These are phyloP conservation scores for Eustalomyia histrio DNA, from an alignment of 2,888 invertebrate species.

Conservation along the genomic window DNA sequence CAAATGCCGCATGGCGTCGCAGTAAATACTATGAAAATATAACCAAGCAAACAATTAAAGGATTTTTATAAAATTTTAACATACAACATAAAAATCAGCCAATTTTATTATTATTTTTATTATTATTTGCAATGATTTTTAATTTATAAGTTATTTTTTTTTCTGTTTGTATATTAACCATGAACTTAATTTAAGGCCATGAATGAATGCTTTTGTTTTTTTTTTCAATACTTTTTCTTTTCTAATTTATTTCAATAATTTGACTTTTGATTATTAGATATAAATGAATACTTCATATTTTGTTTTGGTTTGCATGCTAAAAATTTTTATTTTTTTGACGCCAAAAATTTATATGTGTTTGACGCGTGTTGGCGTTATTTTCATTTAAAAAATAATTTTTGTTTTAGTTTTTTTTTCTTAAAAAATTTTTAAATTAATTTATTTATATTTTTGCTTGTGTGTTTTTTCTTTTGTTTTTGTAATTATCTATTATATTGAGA, in stretches of 20 bases:
- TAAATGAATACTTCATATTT: conserved; percentile 3
- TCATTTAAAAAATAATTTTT: background rate
- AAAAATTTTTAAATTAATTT: background rate
- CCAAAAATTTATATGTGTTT: background rate
- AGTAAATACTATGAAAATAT: conserved; percentile 80
- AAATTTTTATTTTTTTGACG: background rate
- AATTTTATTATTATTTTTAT: background rate
- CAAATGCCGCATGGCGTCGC: conserved; percentile 80
- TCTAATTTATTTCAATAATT: conserved; percentile 5
- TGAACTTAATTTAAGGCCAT: conserved; percentile 38
- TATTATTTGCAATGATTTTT: background rate
- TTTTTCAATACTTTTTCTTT: conserved; percentile 8
- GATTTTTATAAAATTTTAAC: conserved; percentile 79
- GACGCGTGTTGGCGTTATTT: conserved; percentile 22
- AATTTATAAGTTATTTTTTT: background rate
- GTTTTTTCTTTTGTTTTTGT: conserved; percentile 10
- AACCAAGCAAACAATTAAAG: conserved; percentile 82
- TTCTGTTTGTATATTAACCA: conserved; percentile 15
- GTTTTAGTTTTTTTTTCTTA: conserved; percentile 31
- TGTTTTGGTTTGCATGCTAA: conserved; percentile 20
- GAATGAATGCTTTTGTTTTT: conserved; percentile 36
- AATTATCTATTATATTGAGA: conserved; percentile 40
- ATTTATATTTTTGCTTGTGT: conserved; percentile 29
- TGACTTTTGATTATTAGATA: conserved; percentile 16
- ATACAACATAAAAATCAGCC: background rate